Evolutionary conservation across 1,140 invertebrate species (phyloP).

Genomic region (Hylaeus anthracinus): DNA sequence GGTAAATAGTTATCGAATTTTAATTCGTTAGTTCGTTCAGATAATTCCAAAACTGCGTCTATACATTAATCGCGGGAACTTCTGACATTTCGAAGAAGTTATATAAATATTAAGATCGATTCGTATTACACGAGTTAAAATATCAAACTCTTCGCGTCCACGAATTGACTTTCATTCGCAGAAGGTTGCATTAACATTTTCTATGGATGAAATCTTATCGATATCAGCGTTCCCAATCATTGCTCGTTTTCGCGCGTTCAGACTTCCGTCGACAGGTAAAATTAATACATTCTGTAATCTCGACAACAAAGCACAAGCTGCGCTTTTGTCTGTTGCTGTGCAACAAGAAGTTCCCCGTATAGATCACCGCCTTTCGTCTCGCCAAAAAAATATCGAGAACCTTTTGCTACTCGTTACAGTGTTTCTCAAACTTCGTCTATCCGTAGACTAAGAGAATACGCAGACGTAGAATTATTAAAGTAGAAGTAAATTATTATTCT

Average conservation of each 20-base stretch:
- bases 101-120: too few relatives aligned
- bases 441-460: neutral
- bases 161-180: conserved; percentile 14
- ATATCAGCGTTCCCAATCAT: neutral
- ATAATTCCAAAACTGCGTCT: neutral
- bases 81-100: neutral
- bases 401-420: too few relatives aligned
- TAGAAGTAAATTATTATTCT: neutral
- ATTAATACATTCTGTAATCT: neutral
- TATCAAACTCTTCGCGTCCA: too few relatives aligned
- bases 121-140: too few relatives aligned
- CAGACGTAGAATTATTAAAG: too few relatives aligned
- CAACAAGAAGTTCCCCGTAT: neutral
- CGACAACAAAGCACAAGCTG: neutral
- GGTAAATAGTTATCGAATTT: neutral
- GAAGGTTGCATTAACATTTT: conserved; percentile 1
- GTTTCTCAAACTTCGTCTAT: neutral
- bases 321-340: neutral
- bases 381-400: too few relatives aligned
- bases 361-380: neutral
- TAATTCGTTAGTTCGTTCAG: neutral
- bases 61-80: neutral
- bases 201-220: neutral
- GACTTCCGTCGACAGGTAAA: neutral
- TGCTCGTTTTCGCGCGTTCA: neutral